Evolutionary conservation across 2,113 vertebrate genomes (phyloP), one percentile per base, ranked within the genome.

Genomic region (Grammomys dolichurus): DNA sequence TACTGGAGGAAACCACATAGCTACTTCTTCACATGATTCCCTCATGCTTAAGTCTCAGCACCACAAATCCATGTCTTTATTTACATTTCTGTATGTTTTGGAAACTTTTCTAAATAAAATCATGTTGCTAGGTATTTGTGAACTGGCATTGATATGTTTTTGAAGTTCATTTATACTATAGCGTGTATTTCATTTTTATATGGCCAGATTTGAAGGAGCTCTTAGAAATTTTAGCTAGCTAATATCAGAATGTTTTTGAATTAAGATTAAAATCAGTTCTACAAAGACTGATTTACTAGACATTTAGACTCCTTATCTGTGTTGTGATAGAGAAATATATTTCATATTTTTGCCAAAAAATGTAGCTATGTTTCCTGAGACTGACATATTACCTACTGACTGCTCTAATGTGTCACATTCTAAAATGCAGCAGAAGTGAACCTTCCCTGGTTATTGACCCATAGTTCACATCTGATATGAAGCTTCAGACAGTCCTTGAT

Each of bases 11-110:
- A 82, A 40, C 1, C 3, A 5, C 4, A 19, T 1, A n/a, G 28
- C 10, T 51, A 10, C 67, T 1, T 43, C 9, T 31, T 12, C 26
- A 36, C 24, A 2, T 0, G 6, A 6, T 36, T 20, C 0, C 22
- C 31, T 33, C 10, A 81, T 8, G 12, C 14, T 40, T 8, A n/a
- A 7, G 2, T 67, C 7, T 60, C 89, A 26, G 11, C 22, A 95
- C 13, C 46, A 63, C 10, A 76, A 36, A n/a, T 46, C 31, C 86
- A 33, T 31, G n/a, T 93, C 28, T 51, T 16, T 87, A n/a, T 82
- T 1, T 67, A 14, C 40, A 75, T 46, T 40, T 63, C 40, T 87
- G 5, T 13, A 4, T 86, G 31, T 82, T 94, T 24, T 69, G 12
- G 12, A 58, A 10, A 76, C 65, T 51, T 95, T 11, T 77, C 5